Conservation (phyloP, 2,888 invertebrate species). For the Glaucopsyche alexis region DNA sequence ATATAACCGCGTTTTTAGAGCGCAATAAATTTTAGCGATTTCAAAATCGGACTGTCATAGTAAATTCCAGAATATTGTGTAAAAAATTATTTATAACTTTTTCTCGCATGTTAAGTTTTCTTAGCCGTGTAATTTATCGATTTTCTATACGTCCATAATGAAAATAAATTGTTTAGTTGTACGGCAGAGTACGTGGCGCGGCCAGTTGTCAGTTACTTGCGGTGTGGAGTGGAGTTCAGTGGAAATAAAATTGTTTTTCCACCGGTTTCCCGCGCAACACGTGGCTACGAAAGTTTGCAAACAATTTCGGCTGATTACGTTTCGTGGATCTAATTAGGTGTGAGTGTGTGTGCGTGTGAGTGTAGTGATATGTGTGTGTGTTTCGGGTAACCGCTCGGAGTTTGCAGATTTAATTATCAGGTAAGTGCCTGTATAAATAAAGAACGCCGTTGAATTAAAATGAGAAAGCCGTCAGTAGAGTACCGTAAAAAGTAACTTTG, state of each 20-base stretch:
- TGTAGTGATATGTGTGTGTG: constrained; percentile 46
- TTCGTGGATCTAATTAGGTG: constrained; percentile 42
- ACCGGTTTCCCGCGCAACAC: constrained; percentile 54
- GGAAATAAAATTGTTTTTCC: constrained; percentile 57
- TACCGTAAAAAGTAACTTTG: background rate
- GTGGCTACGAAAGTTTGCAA: constrained; percentile 59
- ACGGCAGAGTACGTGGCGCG: constrained; percentile 64
- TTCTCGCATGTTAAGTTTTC: constrained; percentile 20
- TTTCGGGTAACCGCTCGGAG: background rate
- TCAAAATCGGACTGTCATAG: background rate
- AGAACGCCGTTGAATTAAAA: background rate
- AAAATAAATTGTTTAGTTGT: constrained; percentile 72
- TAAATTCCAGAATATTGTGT: background rate
- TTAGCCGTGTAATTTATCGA: constrained; percentile 40
- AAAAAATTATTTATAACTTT: constrained; percentile 19
- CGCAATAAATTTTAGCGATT: constrained; percentile 11
- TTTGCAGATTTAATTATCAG: constrained; percentile 22
- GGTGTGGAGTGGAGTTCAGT: constrained; percentile 59
- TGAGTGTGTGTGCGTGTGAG: constrained; percentile 49
- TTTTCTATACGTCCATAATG: constrained; percentile 62
- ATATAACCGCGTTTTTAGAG: background rate
- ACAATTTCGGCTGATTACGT: constrained; percentile 52
- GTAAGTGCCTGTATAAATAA: background rate
- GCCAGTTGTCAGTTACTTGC: constrained; percentile 72
- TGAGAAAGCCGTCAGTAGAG: background rate